A percentile compares a stretch with the other conserved stretches of the same genome.
Conservation (phyloP, 2,797 vertebrate genomes). For the Capromys pilorides region DNA sequence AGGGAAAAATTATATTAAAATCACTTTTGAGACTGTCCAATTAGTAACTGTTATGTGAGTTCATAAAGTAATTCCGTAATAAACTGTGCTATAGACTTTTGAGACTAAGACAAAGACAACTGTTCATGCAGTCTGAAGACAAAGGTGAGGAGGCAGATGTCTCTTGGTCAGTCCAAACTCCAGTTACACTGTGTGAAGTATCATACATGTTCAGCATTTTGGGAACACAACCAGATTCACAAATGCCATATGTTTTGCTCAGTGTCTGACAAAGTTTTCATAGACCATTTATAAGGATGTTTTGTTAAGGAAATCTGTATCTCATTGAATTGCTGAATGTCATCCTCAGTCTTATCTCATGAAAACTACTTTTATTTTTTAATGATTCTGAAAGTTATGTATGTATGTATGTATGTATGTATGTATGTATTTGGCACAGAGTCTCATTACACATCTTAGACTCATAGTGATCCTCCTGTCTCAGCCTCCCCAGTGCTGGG, state of each 20-base stretch:
- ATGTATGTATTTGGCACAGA: no score
- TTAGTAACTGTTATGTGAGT: not conserved
- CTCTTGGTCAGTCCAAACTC: not conserved
- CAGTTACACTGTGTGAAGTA: not conserved
- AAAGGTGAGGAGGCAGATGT: not conserved
- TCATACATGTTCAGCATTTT: not conserved
- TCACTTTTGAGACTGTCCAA: not conserved
- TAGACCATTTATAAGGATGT: not conserved
- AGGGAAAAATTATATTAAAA: not conserved
- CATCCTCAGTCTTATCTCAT: slow-evolving; percentile 26
- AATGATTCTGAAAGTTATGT: no score
- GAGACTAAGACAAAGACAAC: not conserved
- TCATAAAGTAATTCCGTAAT: not conserved
- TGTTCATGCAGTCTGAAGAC: not conserved
- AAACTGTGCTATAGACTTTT: not conserved
- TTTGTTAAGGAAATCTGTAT: not conserved
- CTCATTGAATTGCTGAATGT: slow-evolving; percentile 44
- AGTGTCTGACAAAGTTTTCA: slow-evolving; percentile 16
- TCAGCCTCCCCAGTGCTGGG: no score
- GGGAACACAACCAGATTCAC: not conserved
- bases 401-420: no score
- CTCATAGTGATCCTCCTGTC: no score
- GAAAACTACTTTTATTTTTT: slow-evolving; percentile 30
- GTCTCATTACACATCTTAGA: no score
- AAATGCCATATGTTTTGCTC: not conserved